Percentiles rank a stretch among this genome's conserved stretches.
These are phyloP conservation scores for Neogobius melanostomus DNA, from an alignment of 2,113 vertebrate genomes.

Conservation along the genomic window DNA sequence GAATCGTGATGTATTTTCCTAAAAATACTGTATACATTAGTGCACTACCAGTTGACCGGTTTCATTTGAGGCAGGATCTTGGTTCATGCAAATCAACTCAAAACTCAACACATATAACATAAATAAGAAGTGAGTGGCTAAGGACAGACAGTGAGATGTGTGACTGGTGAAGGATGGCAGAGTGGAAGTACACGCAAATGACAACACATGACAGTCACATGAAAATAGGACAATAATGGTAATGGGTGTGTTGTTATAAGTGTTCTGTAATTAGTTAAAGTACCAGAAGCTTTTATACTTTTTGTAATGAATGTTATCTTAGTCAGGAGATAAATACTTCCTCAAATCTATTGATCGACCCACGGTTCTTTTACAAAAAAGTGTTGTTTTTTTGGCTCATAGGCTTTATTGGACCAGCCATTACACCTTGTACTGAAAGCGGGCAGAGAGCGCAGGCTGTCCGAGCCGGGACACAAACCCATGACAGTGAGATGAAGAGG, in stretches of 20 bases:
- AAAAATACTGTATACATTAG: constrained; percentile 7
- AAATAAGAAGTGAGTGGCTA: constrained; percentile 47
- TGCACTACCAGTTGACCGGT: constrained; percentile 39
- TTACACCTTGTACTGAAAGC: no score
- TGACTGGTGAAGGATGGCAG: constrained; percentile 10
- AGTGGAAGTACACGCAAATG: constrained; percentile 14
- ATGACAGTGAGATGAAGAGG: no score
- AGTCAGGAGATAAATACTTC: no score
- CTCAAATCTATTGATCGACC: no score
- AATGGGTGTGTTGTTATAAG: constrained; percentile 16
- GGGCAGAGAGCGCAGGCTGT: no score
- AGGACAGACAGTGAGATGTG: constrained; percentile 39
- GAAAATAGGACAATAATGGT: constrained; percentile 5
- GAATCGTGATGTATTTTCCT: background rate
- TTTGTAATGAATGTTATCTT: no score
- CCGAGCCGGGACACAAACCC: no score
- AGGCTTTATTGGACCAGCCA: no score
- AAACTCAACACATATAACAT: constrained; percentile 54
- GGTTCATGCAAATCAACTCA: constrained; percentile 56
- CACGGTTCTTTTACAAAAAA: no score
- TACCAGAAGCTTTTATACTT: background rate
- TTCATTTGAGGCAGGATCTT: constrained; percentile 56
- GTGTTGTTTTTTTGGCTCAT: no score
- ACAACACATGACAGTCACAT: constrained; percentile 20
- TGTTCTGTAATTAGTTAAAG: constrained; percentile 2